Evolutionary conservation across 2,797 vertebrate species (phyloP).

Genomic region (Gymnoscopelus microlampas): DNA sequence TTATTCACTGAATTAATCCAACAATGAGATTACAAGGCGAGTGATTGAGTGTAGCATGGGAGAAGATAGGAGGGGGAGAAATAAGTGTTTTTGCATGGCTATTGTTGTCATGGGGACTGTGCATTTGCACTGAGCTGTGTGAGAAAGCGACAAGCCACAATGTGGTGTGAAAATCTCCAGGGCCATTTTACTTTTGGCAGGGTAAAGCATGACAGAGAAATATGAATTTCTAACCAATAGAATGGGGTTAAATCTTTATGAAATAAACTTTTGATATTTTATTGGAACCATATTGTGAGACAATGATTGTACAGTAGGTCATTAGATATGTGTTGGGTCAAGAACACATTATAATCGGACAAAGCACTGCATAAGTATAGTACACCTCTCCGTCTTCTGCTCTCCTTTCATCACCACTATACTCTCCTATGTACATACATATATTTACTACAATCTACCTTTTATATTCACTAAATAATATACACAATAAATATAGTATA

Average conservation of each 20-base stretch:
- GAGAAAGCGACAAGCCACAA: conserved; percentile 43
- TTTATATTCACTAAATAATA: no score
- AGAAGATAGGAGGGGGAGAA: conserved; percentile 59
- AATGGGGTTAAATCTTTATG: neutral
- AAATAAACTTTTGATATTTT: neutral
- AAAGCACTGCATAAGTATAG: no score
- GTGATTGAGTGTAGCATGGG: conserved; percentile 58
- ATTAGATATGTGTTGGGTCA: no score
- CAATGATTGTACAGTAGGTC: no score
- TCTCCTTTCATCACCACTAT: no score
- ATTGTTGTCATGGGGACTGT: conserved; percentile 64
- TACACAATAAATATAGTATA: no score
- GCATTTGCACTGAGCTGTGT: conserved; percentile 44
- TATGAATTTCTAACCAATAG: neutral
- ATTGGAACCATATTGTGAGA: no score
- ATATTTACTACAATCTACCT: no score
- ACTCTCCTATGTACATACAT: no score
- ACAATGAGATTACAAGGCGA: conserved; percentile 71
- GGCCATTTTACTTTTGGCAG: conserved; percentile 24
- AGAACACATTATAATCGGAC: no score
- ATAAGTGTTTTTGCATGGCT: conserved; percentile 56
- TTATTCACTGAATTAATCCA: conserved; percentile 50
- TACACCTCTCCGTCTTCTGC: no score
- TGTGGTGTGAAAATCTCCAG: conserved; percentile 38
- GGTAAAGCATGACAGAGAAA: conserved; percentile 1